Conservation (phyloP, 2,888 invertebrate genomes). For the Coenonympha glycerion region DNA sequence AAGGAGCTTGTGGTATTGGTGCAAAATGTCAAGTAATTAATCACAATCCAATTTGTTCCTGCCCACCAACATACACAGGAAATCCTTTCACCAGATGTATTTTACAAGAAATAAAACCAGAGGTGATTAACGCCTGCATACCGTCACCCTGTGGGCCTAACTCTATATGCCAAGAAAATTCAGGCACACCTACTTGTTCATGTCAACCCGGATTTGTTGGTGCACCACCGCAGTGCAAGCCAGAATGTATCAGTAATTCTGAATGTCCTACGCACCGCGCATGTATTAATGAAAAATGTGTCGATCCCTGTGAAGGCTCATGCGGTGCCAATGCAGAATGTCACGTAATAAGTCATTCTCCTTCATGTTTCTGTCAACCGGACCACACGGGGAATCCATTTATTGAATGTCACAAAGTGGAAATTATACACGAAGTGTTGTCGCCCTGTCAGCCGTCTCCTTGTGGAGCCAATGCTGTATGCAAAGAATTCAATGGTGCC, state of each 20-base stretch:
- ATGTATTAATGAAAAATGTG: slow-evolving; percentile 85
- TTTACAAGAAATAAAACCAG: slow-evolving; percentile 63
- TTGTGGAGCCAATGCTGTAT: slow-evolving; percentile 80
- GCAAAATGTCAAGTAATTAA: slow-evolving; percentile 86
- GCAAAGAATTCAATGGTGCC: slow-evolving; percentile 76
- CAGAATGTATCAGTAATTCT: slow-evolving; percentile 86
- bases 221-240: slow-evolving; percentile 84
- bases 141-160: slow-evolving; percentile 90
- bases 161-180: slow-evolving; percentile 80
- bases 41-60: slow-evolving; percentile 87
- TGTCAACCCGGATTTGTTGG: slow-evolving; percentile 81
- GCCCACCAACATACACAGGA: slow-evolving; percentile 79
- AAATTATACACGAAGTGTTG: slow-evolving; percentile 54
- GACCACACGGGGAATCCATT: slow-evolving; percentile 87
- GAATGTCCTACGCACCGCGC: slow-evolving; percentile 82
- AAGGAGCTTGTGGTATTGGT: slow-evolving; percentile 85
- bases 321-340: slow-evolving; percentile 86
- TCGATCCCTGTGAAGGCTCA: slow-evolving; percentile 82
- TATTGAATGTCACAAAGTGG: slow-evolving; percentile 72
- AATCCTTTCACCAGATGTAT: slow-evolving; percentile 85
- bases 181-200: slow-evolving; percentile 83
- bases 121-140: slow-evolving; percentile 79
- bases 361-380: slow-evolving; percentile 80
- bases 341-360: slow-evolving; percentile 83
- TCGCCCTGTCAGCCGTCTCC: slow-evolving; percentile 79